A percentile compares a stretch with the other conserved stretches of the same genome.
Evolutionary conservation across 2,888 invertebrate genomes (phyloP).

Genomic region (Drosophila maculinotata): DNA sequence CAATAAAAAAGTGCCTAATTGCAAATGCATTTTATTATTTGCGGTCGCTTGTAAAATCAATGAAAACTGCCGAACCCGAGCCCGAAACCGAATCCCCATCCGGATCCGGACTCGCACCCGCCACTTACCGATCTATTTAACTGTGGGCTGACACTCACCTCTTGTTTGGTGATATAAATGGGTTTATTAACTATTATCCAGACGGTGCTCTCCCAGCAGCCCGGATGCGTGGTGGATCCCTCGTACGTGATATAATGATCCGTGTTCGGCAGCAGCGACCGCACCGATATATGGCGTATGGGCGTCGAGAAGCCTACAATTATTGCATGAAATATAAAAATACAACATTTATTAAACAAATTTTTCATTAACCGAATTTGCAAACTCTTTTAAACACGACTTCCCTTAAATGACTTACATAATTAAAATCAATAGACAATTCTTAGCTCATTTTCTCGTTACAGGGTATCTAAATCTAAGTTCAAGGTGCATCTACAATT

Average conservation of each 20-base stretch:
- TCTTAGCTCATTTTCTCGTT: no score
- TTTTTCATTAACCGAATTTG: no score
- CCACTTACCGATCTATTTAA: not conserved
- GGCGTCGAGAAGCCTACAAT: constrained; percentile 91
- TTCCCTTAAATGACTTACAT: no score
- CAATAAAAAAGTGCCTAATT: constrained; percentile 55
- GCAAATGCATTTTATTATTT: constrained; percentile 73
- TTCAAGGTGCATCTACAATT: constrained; percentile 48
- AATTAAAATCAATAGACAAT: no score
- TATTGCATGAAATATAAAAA: constrained; percentile 50
- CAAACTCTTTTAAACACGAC: no score
- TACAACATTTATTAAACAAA: no score
- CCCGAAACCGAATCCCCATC: not conserved
- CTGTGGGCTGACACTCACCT: constrained; percentile 87
- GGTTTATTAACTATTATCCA: constrained; percentile 99
- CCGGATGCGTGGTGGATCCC: constrained; percentile 98
- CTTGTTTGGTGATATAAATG: constrained; percentile 97
- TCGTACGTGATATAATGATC: constrained; percentile 99
- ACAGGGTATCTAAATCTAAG: constrained; percentile 31
- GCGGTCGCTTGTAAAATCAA: constrained; percentile 55
- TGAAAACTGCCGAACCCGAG: constrained; percentile 8
- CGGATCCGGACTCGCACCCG: no score
- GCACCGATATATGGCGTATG: constrained; percentile 93
- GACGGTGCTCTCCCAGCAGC: constrained; percentile 99
- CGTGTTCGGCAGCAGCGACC: constrained; percentile 95